Evolutionary conservation across 2,888 invertebrate species (phyloP), one percentile per base, ranked within the genome.

Genomic region (Ephialtes manifestator): DNA sequence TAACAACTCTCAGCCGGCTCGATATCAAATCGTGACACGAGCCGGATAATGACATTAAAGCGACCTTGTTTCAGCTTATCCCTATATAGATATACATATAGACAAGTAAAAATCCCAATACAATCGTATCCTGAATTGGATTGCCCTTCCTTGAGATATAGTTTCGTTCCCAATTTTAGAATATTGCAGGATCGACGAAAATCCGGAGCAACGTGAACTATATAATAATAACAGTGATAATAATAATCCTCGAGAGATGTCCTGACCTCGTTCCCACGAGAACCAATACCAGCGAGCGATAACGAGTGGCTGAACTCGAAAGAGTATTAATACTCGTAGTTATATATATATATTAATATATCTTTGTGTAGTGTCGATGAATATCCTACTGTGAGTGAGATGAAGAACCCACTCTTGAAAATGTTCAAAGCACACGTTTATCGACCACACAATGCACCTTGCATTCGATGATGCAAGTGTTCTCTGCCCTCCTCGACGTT

Each of bases 11-110:
- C 67, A 75, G 58, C 58, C 76, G 78, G 75, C 60, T 85, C 87
- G 90, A 91, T 92, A 92, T 92, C 91, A 91, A 90, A 90, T 86
- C 86, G 87, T 89, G 90, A 89, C 89, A 88, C 89, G 86, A 88
- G 88, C 79, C 83, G 86, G 89, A 90, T 91, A 92, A 92, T 92
- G 90, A 89, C 89, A 90, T 92, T 90, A 91, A 87, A 86, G 63
- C 89, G 91, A 92, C 91, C 92, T 92, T 92, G 91, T 92, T 92
- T 90, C 83, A 68, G 79, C 48, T 46, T 13, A 46, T 46, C 7
- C 7, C 35, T 35, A 4, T 35, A 72, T 82, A 68, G 11, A 63
- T 51, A 48, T 18, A 28, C 4, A 35, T 35, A 35, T 5, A 31
- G 31, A 31, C 13, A 53, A 35, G 46, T 48, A n/a, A 35, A 13